phyloP scores from a whole-genome alignment of 1,140 invertebrate species.

The Drosophila nebulosa region DNA sequence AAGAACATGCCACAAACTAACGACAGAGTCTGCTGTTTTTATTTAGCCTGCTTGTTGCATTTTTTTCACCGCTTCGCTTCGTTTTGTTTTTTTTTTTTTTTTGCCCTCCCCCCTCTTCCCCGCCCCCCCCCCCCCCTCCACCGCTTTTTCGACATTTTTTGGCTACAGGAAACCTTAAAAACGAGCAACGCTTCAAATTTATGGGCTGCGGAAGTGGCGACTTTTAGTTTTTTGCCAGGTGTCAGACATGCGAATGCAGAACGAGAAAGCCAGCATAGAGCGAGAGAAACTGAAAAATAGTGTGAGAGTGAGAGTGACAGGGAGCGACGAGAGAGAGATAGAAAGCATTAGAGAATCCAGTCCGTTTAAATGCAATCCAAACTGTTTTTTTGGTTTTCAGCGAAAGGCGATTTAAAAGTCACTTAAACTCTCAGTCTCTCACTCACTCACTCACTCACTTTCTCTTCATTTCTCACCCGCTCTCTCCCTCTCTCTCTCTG shows the following conservation, averaged over 20 bases:
- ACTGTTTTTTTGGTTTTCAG: conserved; percentile 16
- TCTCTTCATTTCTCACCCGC: no score
- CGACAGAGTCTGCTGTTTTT: conserved; percentile 31
- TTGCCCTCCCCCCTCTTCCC: no score
- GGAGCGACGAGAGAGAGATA: neutral
- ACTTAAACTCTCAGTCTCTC: conserved; percentile 6
- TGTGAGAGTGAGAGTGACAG: neutral
- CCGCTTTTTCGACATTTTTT: no score
- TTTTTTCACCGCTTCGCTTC: neutral
- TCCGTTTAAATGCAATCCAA: conserved; percentile 39
- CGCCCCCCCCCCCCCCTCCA: no score
- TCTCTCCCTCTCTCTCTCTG: no score
- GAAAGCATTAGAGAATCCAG: neutral
- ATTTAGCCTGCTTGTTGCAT: conserved; percentile 38
- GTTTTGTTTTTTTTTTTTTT: conserved; percentile 1
- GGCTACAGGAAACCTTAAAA: conserved; percentile 56
- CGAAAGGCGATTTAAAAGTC: conserved; percentile 40
- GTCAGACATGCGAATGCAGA: conserved; percentile 38
- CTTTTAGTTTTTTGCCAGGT: conserved; percentile 72
- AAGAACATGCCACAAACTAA: conserved; percentile 17
- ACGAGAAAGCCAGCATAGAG: neutral
- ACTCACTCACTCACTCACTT: no score
- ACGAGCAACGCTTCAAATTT: conserved; percentile 61
- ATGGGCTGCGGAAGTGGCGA: conserved; percentile 69
- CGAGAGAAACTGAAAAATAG: neutral